These are phyloP conservation scores for Maniola jurtina DNA, from an alignment of 1,140 invertebrate genomes.

Conservation along the genomic window DNA sequence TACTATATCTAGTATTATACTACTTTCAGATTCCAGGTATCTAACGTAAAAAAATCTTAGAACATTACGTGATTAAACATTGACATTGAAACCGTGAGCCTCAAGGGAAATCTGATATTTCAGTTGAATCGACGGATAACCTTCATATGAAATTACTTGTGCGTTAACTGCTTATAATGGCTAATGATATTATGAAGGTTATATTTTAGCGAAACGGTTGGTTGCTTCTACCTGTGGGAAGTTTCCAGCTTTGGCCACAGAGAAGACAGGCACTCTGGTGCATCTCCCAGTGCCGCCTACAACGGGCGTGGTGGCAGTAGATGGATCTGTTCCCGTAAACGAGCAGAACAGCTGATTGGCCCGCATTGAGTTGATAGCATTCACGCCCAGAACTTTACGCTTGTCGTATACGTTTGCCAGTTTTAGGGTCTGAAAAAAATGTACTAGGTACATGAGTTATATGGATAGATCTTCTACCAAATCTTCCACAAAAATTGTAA, in stretches of 20 bases:
- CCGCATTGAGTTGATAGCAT: conserved; percentile 63
- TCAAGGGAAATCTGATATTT: background rate
- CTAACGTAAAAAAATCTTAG: background rate
- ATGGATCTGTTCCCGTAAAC: conserved; percentile 49
- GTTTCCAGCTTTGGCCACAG: conserved; percentile 47
- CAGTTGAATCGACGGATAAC: background rate
- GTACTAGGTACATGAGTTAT: too few species aligned
- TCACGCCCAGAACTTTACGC: conserved; percentile 58
- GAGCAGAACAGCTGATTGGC: conserved; percentile 65
- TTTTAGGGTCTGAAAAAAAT: conserved; percentile 51
- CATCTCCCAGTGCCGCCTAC: conserved; percentile 58
- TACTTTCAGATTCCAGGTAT: background rate
- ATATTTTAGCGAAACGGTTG: too few species aligned
- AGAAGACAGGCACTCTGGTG: conserved; percentile 66
- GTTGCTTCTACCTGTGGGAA: conserved; percentile 46
- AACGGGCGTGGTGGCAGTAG: conserved; percentile 42
- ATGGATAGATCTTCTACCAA: too few species aligned
- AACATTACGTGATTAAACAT: background rate
- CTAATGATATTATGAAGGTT: too few species aligned
- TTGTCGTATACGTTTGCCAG: conserved; percentile 46
- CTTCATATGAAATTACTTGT: background rate
- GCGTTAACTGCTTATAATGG: too few species aligned
- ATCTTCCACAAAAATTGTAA: too few species aligned
- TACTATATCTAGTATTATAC: too few species aligned
- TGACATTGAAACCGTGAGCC: background rate